Evolutionary conservation across 1,140 invertebrate species (phyloP).

Genomic region (Adelges cooleyi): DNA sequence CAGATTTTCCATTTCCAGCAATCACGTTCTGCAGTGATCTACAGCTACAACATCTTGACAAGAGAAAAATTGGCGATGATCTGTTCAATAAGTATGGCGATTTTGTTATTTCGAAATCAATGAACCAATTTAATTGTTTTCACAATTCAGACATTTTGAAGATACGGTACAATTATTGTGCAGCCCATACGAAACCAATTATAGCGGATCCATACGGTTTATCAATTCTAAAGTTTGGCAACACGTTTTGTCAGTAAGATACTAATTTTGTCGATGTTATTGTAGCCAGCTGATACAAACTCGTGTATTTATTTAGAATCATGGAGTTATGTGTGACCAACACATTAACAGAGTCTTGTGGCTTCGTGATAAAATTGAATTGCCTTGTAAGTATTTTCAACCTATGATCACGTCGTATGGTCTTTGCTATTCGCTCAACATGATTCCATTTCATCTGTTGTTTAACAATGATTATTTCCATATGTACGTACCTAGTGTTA

Average conservation of each 20-base stretch:
- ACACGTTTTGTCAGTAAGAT: neutral
- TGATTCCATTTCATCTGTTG: conserved; percentile 30
- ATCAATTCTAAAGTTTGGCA: neutral
- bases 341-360: neutral
- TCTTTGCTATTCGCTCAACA: conserved; percentile 32
- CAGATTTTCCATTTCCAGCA: conserved; percentile 32
- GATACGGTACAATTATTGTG: neutral
- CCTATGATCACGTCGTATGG: conserved; percentile 29
- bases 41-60: conserved; percentile 8
- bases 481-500: conserved; percentile 12
- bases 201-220: neutral
- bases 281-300: too few relatives aligned
- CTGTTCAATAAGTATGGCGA: neutral
- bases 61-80: neutral
- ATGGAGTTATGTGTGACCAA: conserved; percentile 3
- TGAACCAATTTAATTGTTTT: too few relatives aligned
- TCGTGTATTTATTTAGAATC: neutral
- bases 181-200: neutral
- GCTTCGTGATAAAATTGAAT: neutral
- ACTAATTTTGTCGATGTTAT: too few relatives aligned
- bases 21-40: conserved; percentile 32
- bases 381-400: conserved; percentile 30
- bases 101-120: neutral
- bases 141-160: conserved; percentile 1
- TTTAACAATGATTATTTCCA: conserved; percentile 11